These are phyloP conservation scores for Ennomos fuscantarius DNA, from an alignment of 2,888 invertebrate species.

Conservation along the genomic window DNA sequence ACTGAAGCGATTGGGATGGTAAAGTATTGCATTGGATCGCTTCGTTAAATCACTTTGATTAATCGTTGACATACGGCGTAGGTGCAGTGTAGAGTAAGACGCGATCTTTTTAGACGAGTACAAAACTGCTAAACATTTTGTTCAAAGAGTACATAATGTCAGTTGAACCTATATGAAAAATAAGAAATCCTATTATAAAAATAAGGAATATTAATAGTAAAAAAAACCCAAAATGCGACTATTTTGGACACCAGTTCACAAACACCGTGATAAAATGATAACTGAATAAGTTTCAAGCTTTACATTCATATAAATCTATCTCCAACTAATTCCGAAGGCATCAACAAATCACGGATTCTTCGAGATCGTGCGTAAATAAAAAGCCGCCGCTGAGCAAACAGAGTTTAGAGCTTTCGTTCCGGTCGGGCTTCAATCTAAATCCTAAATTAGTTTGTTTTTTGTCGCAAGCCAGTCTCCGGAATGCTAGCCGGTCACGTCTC, in stretches of 20 bases:
- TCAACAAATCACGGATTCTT: constrained; percentile 54
- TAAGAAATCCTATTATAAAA: too few relatives aligned
- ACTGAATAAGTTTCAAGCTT: constrained; percentile 26
- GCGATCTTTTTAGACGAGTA: constrained; percentile 42
- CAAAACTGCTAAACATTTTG: background rate
- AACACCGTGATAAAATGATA: constrained; percentile 8
- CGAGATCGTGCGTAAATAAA: constrained; percentile 80
- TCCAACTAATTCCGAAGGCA: constrained; percentile 25
- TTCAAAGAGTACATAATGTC: too few relatives aligned
- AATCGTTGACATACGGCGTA: constrained; percentile 51
- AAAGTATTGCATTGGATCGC: constrained; percentile 62
- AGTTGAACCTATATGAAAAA: too few relatives aligned
- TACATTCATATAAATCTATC: constrained; percentile 18
- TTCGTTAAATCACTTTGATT: constrained; percentile 71
- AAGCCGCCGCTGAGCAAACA: constrained; percentile 71
- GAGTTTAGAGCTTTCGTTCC: constrained; percentile 67
- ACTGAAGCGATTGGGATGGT: constrained; percentile 62
- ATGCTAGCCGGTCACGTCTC: constrained; percentile 66
- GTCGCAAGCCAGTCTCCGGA: constrained; percentile 55
- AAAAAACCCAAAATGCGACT: too few relatives aligned
- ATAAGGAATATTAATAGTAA: too few relatives aligned
- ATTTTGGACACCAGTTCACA: too few relatives aligned
- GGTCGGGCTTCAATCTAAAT: constrained; percentile 70
- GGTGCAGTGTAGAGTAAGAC: constrained; percentile 45
- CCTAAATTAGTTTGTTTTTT: constrained; percentile 81